Evolutionary conservation across 2,888 invertebrate species (phyloP), one percentile per base, ranked within the genome.

Genomic region (Stenotaenia linearis): DNA sequence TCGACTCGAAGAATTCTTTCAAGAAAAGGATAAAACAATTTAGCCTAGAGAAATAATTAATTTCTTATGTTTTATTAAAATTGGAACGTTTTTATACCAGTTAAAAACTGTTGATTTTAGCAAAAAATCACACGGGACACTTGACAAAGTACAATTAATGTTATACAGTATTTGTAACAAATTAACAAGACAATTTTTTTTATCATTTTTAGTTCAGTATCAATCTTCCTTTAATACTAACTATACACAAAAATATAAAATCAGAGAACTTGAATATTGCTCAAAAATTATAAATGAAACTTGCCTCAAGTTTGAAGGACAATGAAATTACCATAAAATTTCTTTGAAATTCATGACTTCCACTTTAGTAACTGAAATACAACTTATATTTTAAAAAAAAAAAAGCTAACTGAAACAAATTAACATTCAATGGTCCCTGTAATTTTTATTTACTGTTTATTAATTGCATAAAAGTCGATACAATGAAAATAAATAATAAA

Each of bases 391-490:
- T 15, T 3, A 40, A 15, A 40, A 12, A 40, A 40, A 40, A 40
- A 45, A 45, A 45, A 45, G 37, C 37, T 45, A 18, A 18, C 45
- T n/a, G 45, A 45, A 45, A 45, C 15, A 45, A 45, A 45, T 45
- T 45, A 45, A 45, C n/a, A 45, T 45, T 45, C 45, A 45, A 12
- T 45, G 45, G 45, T 45, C 45, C 45, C 45, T 15, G 18, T 45
- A 45, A 45, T 45, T 45, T 45, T 45, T 45, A n/a, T 45, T 45
- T 45, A 35, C 35, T 35, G 76, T 76, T 76, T 76, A 76, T 76
- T 76, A 76, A 76, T 76, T 76, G 76, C 76, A 76, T 76, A 76
- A 76, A 76, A 76, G 30, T 76, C 45, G 35, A n/a, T 76, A 76
- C 76, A 76, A 76, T 45, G 76, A 30, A 32, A 76, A 76, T 76